Percentiles rank a stretch among this genome's conserved stretches.
phyloP scores from a whole-genome alignment of 2,888 invertebrate genomes.

The Pseudoips prasinana region DNA sequence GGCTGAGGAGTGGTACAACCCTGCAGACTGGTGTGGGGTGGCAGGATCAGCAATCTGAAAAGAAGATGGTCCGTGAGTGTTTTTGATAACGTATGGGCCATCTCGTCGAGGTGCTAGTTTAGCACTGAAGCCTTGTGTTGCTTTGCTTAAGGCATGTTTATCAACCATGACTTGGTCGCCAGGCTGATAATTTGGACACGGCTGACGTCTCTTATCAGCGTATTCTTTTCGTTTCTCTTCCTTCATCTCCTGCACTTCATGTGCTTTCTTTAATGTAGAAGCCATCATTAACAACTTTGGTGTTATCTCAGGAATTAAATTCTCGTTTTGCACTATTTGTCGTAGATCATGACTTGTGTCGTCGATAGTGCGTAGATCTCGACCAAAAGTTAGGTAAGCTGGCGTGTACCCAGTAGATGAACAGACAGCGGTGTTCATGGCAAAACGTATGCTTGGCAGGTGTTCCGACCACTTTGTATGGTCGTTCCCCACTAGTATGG shows the following conservation, averaged over 20 bases:
- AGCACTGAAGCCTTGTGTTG: conserved; percentile 11
- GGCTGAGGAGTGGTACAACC: no score
- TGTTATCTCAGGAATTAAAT: conserved; percentile 19
- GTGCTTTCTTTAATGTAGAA: no score
- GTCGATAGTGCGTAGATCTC: conserved; percentile 9
- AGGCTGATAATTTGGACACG: conserved; percentile 10
- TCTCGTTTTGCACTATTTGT: no score
- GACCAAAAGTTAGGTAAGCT: no score
- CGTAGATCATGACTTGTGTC: conserved; percentile 1
- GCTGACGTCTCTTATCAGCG: no score
- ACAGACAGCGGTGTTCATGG: no score
- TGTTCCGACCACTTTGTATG: conserved; percentile 26
- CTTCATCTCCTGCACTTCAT: no score
- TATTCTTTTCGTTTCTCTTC: no score
- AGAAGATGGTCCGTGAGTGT: conserved; percentile 14
- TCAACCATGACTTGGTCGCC: no score
- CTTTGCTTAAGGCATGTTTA: conserved; percentile 13
- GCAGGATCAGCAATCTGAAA: conserved; percentile 3
- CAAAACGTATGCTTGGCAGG: conserved; percentile 29
- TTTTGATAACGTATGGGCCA: conserved; percentile 32
- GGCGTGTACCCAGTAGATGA: no score
- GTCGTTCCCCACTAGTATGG: conserved; percentile 24
- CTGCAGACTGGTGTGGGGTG: background rate
- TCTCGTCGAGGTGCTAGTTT: no score
- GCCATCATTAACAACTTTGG: no score